Percentiles rank a stretch among this genome's conserved stretches.
phyloP scores from a whole-genome alignment of 2,113 vertebrate genomes.

The Delphinus delphis region DNA sequence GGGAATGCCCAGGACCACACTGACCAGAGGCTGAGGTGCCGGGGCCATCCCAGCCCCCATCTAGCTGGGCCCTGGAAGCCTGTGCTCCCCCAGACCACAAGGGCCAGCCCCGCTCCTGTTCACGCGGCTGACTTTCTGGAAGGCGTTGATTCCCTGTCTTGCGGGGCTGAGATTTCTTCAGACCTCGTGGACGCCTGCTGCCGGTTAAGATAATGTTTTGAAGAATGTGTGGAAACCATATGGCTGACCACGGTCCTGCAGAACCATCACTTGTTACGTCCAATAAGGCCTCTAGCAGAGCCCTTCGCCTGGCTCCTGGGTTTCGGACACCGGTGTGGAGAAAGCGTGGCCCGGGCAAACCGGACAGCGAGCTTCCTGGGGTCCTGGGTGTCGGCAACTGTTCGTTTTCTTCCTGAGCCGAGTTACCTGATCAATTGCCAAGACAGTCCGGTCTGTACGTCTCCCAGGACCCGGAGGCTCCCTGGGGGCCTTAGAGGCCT shows the following conservation, averaged over 20 bases:
- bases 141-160: neutral
- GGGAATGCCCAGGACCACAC: neutral
- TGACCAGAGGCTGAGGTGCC: rapidly evolving
- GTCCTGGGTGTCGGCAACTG: neutral
- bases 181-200: neutral
- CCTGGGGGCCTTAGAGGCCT: neutral
- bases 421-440: neutral
- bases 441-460: rapidly evolving
- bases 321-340: rapidly evolving
- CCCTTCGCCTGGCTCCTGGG: neutral
- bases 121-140: neutral
- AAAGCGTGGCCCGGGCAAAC: neutral
- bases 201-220: neutral
- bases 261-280: neutral
- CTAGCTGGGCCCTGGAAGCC: neutral
- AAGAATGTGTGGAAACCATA: neutral
- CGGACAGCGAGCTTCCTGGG: neutral
- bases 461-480: neutral
- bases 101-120: neutral
- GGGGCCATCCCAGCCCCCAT: neutral
- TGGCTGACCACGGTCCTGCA: neutral
- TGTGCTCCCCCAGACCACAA: rapidly evolving
- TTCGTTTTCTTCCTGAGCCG: neutral
- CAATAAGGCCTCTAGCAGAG: neutral
- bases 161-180: neutral